Conservation (phyloP, 2,888 invertebrate genomes). For the Tetragnatha montana region DNA sequence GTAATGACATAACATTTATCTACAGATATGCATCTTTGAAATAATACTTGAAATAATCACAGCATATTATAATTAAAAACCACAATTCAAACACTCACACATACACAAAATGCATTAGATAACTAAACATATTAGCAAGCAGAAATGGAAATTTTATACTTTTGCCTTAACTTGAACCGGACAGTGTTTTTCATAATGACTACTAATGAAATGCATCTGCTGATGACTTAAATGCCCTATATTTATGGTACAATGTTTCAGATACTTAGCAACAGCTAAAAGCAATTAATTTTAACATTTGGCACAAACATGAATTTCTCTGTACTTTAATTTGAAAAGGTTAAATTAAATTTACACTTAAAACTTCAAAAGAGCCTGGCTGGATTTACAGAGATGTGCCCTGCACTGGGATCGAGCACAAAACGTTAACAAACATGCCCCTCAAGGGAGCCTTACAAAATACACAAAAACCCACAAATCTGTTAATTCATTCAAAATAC, state of each 20-base stretch:
- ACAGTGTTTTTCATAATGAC: not conserved
- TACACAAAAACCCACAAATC: no score
- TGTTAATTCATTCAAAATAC: not conserved
- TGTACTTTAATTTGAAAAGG: not conserved
- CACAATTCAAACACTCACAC: slow-evolving; percentile 7
- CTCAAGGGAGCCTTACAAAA: no score
- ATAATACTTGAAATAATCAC: slow-evolving; percentile 41
- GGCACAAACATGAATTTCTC: not conserved
- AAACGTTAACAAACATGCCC: no score
- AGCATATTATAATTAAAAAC: slow-evolving; percentile 15
- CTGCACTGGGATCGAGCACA: no score
- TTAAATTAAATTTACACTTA: not conserved
- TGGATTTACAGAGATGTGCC: no score
- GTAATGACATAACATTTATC: slow-evolving; percentile 12
- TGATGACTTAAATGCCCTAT: not conserved
- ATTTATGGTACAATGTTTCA: not conserved
- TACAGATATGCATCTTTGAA: slow-evolving; percentile 30
- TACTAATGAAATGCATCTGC: not conserved
- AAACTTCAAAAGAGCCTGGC: not conserved
- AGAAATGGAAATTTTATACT: not conserved
- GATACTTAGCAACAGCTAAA: not conserved
- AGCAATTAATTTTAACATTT: not conserved
- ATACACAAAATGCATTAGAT: slow-evolving; percentile 7
- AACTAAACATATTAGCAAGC: not conserved
- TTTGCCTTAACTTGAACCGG: not conserved